Conservation (phyloP, 1,140 invertebrate species). For the Ceratosolen fusciceps region DNA sequence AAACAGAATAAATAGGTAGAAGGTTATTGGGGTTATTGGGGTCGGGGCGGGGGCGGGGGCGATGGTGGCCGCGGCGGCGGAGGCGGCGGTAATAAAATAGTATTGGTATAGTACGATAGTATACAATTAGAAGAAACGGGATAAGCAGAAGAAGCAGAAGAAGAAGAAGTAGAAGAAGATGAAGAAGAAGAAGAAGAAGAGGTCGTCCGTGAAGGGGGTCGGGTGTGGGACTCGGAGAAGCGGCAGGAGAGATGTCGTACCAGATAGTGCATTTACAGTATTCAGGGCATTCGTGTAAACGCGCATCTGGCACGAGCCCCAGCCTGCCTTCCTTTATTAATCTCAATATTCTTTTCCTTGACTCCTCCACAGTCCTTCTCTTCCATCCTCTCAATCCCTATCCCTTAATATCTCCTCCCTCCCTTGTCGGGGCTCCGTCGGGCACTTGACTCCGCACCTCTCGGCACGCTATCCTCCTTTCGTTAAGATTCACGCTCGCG, state of each 20-base stretch:
- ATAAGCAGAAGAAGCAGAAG: too few relatives aligned
- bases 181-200: slow-evolving; percentile 13
- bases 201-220: slow-evolving; percentile 27
- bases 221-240: slow-evolving; percentile 62
- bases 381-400: slow-evolving; percentile 37
- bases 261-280: slow-evolving; percentile 99
- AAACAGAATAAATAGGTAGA: too few relatives aligned
- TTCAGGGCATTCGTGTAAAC: slow-evolving; percentile 90
- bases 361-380: neutral
- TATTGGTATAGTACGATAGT: neutral
- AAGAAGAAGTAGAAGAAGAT: slow-evolving; percentile 37
- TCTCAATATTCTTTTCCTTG: slow-evolving; percentile 3
- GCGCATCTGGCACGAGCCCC: slow-evolving; percentile 96
- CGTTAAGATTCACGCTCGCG: neutral
- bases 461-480: neutral
- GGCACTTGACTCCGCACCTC: neutral
- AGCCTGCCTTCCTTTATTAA: slow-evolving; percentile 64
- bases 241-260: slow-evolving; percentile 88
- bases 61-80: neutral
- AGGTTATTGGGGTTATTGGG: neutral
- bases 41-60: neutral
- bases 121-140: too few relatives aligned
- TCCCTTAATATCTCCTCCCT: slow-evolving; percentile 13
- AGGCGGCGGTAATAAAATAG: too few relatives aligned
- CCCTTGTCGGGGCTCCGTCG: neutral